Evolutionary conservation across 1,140 invertebrate genomes (phyloP), one percentile per base, ranked within the genome.

Genomic region (Penaeus japonicus): DNA sequence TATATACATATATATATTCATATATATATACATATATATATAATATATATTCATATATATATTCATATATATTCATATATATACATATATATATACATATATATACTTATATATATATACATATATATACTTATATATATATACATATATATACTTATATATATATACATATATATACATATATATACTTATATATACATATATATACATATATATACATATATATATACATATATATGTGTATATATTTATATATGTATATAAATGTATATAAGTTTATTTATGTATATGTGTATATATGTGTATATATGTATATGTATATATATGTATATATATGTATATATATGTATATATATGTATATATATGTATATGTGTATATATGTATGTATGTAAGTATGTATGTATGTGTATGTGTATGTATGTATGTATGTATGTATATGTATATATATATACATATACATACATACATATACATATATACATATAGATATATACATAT

Each of bases 31-130:
- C 30, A 75, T 75, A 75, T 75, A 75, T 75, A 75, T 75, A 75
- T 75, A 24, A 22, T 24, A 32, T 22, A 22, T 77, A 77, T 22
- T 24, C 32, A 32, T 22, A 22, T 77, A 24, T 32, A 24, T 22
- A 24, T 22, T 24, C 20, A 24, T 77, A 77, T 77, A 77, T 77
- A 77, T 77, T 24, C 32, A 77, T 77, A 77, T 77, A 77, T 77
- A 77, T 77, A 77, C 32, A 77, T 77, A 77, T 77, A 77, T 77
- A 77, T 77, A 77, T 77, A 77, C 32, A 77, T 77, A 77, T 77
- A 77, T 77, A 77, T 77, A 77, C 32, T 24, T 77, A 77, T 77
- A 77, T 77, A 77, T 77, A 77, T 77, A 77, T 77, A 77, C 32
- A 77, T 77, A 77, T 77, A 77, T 77, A 77, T 77, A 77, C 32